These are phyloP conservation scores for Exaiptasia diaphana DNA, from an alignment of 64 coral and sea anemone genomes.

Conservation along the genomic window DNA sequence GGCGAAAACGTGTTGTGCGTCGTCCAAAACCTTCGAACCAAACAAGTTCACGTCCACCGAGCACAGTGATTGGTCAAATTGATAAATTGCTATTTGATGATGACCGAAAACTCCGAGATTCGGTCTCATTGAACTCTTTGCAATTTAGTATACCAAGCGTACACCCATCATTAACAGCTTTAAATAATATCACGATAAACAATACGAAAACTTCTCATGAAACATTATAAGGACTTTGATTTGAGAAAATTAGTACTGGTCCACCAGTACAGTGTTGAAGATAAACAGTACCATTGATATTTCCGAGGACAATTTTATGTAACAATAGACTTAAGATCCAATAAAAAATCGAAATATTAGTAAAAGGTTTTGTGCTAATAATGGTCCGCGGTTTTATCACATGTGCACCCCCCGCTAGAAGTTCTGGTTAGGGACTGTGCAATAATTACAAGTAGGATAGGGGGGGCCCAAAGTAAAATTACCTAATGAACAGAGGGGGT, in stretches of 20 bases:
- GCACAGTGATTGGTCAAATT: slow-evolving; percentile 22
- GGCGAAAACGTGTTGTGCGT: neutral
- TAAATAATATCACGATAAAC: neutral
- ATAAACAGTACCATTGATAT: too few species aligned
- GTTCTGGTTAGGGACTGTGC: too few species aligned
- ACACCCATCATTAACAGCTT: neutral
- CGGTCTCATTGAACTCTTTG: neutral
- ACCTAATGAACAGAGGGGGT: too few species aligned
- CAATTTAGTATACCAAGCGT: slow-evolving; percentile 24
- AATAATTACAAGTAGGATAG: too few species aligned
- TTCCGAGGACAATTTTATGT: too few species aligned
- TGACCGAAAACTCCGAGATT: slow-evolving; percentile 1
- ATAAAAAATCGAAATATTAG: too few species aligned
- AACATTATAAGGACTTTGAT: neutral
- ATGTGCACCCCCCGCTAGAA: too few species aligned
- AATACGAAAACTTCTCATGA: neutral
- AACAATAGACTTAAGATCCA: too few species aligned
- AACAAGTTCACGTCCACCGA: neutral
- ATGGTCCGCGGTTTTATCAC: too few species aligned
- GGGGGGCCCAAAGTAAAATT: too few species aligned
- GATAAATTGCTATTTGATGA: slow-evolving; percentile 13
- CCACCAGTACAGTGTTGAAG: too few species aligned
- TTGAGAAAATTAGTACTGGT: neutral
- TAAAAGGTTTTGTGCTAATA: too few species aligned
- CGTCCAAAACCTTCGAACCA: slow-evolving; percentile 2